These are phyloP conservation scores for Patella caerulea DNA, from an alignment of 2,888 invertebrate species.

Conservation along the genomic window DNA sequence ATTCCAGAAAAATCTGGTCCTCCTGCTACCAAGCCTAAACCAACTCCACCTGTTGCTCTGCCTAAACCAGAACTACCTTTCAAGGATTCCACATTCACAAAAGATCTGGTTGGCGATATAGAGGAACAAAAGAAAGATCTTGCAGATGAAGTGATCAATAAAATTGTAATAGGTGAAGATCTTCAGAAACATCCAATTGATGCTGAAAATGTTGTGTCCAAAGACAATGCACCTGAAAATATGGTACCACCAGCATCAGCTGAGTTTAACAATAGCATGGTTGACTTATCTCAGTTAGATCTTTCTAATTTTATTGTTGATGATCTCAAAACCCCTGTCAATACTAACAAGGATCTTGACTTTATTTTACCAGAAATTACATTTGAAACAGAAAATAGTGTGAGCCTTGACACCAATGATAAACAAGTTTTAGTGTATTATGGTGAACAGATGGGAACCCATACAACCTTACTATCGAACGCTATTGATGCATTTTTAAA, in stretches of 20 bases:
- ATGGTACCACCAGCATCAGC: constrained; percentile 2
- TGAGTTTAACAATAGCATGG: constrained; percentile 5
- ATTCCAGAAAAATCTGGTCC: constrained; percentile 23
- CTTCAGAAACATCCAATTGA: background rate
- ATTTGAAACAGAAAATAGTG: background rate
- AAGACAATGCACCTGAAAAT: constrained; percentile 2
- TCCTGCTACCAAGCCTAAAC: constrained; percentile 23
- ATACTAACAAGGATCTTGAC: constrained; percentile 15
- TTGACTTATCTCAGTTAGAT: constrained; percentile 14
- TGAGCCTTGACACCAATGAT: constrained; percentile 79
- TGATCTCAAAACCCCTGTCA: constrained; percentile 27
- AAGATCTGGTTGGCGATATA: background rate
- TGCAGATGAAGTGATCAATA: background rate
- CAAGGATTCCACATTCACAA: background rate
- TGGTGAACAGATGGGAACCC: constrained; percentile 87
- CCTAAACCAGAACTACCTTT: background rate
- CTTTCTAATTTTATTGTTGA: constrained; percentile 15
- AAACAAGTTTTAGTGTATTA: constrained; percentile 89
- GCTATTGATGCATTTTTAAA: constrained; percentile 93
- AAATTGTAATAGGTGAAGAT: background rate
- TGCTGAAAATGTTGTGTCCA: background rate
- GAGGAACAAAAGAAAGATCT: background rate
- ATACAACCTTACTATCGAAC: constrained; percentile 83
- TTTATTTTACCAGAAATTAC: constrained; percentile 15
- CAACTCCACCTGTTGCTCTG: background rate